Base-by-base conservation (phyloP, 2,113 vertebrate species). In the Cranoglanis bouderius region DNA sequence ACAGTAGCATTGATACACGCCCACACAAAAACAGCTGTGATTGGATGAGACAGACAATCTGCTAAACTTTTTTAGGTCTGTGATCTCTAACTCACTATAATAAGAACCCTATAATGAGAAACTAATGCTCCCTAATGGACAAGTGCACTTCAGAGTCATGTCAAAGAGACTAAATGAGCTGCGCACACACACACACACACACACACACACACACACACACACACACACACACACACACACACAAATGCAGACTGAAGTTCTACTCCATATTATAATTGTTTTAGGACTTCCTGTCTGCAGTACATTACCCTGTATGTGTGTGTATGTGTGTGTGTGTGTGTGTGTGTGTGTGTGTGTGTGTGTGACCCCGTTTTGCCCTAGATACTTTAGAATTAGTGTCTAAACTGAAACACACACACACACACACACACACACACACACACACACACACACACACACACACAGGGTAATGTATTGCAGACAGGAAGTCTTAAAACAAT, bases 231-330 rank as follows among this genome's bases (percentile, higher is more conserved):
- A 35, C 5, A 61, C 38, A 53, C 32, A 46, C 32, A 90, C 87
- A 84, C 43, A 67, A 78, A 84, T n/a, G 24, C 51, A 38, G 67
- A 86, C 67, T 40, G 35, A 46, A 51, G 55, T 75, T 43, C 51
- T 53, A 24, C 72, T 88, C 29, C 32, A 80, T 53, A 65, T 53
- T n/a, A 14, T 83, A 81, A 87, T 81, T 46, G 84, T 84, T 67
- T 87, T 77, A 84, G 19, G 32, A 49, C n/a, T 61, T 87, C 85
- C 65, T 85, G 40, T 82, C 21, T 32, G 70, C 19, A 82, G 83
- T 53, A 12, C 86, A 87, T 90, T 85, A 85, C 65, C 49, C 29
- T 53, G 29, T 53, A 12, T 72, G 19, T 74, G 65, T 53, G 43
- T 49, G 81, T 8, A 46, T 82, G 51, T 57, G 51, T 57, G 78